Conservation (phyloP, 2,888 invertebrate genomes). For the Morpho deidamia region DNA sequence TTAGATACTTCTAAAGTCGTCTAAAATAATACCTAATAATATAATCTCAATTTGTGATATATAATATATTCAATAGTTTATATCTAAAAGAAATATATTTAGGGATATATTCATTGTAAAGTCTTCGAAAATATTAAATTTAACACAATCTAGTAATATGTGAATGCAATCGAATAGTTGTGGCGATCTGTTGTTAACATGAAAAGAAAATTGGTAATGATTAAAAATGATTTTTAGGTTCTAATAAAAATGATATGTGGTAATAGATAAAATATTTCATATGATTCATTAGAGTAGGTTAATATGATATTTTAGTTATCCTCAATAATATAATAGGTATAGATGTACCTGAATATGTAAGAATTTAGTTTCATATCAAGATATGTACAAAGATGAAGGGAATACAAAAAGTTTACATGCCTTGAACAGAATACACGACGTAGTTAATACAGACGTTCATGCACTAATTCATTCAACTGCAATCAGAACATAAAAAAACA, state of each 20-base stretch:
- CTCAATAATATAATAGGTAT: no score
- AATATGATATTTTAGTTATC: no score
- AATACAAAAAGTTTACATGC: background rate
- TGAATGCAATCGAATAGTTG: background rate
- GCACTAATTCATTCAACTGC: background rate
- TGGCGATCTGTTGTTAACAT: no score
- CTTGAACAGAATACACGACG: background rate
- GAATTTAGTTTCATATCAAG: background rate
- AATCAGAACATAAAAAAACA: background rate
- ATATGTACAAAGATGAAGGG: conserved; percentile 2
- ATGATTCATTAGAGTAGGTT: background rate
- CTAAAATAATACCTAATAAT: conserved; percentile 31
- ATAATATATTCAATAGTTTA: conserved; percentile 8
- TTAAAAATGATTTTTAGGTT: conserved; percentile 10
- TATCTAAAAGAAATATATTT: conserved; percentile 17
- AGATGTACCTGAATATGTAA: background rate
- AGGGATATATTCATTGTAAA: conserved; percentile 48
- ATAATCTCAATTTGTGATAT: conserved; percentile 26
- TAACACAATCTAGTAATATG: conserved; percentile 33
- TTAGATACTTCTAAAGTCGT: conserved; percentile 11
- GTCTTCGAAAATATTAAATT: conserved; percentile 56
- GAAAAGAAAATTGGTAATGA: background rate
- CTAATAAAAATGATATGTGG: conserved; percentile 66
- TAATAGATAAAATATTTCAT: conserved; percentile 31
- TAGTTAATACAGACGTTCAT: no score